Percentiles rank a stretch among this genome's conserved stretches.
Evolutionary conservation across 2,113 vertebrate genomes (phyloP).

Genomic region (Chrysemys picta): DNA sequence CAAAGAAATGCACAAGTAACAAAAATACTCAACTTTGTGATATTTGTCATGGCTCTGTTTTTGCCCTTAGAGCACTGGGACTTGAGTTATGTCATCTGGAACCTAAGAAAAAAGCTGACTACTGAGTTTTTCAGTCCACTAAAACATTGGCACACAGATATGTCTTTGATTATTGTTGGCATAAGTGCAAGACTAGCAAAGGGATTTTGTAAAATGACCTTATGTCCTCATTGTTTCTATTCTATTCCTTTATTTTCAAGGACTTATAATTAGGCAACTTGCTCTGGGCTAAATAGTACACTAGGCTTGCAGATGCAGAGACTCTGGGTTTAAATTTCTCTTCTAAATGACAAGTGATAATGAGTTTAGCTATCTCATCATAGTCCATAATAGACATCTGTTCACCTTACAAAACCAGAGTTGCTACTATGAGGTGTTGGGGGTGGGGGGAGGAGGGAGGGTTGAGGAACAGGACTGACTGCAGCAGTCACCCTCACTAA

Average conservation of each 20-base stretch:
- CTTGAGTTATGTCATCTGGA: neutral
- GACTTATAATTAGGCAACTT: constrained; percentile 10
- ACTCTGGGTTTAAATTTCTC: neutral
- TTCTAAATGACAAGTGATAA: neutral
- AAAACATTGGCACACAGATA: neutral
- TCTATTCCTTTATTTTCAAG: constrained; percentile 7
- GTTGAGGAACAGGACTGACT: neutral
- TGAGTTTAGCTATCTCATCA: neutral
- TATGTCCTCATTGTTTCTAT: neutral
- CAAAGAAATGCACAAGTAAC: neutral
- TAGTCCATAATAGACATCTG: neutral
- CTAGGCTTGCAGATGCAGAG: neutral
- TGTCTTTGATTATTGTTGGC: neutral
- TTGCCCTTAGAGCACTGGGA: neutral
- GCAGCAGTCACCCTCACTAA: neutral
- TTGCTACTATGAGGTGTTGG: neutral
- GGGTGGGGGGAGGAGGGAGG: no score
- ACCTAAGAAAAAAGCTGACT: constrained; percentile 25
- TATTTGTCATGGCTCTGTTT: neutral
- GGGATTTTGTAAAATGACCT: constrained; percentile 16
- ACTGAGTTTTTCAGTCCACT: neutral
- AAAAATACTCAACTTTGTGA: neutral
- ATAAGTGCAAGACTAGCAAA: neutral
- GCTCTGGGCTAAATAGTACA: neutral
- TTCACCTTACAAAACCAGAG: neutral